These are phyloP conservation scores for Antheraea assamensis DNA, from an alignment of 2,888 invertebrate genomes.

Conservation along the genomic window DNA sequence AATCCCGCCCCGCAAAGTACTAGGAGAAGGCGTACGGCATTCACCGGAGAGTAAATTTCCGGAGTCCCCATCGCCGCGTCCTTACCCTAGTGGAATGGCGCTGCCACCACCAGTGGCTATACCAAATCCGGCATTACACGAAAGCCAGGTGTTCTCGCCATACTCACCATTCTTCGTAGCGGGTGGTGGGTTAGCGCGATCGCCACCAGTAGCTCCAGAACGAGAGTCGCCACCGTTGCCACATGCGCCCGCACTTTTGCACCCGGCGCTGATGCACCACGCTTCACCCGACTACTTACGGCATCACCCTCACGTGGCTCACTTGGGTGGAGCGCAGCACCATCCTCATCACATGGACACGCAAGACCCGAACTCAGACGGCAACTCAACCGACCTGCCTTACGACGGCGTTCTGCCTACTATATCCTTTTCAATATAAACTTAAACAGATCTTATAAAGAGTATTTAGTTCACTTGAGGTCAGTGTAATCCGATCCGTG, in stretches of 20 bases:
- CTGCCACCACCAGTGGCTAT: slow-evolving; percentile 98
- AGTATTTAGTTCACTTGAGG: slow-evolving; percentile 30
- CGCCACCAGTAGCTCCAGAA: slow-evolving; percentile 85
- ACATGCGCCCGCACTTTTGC: slow-evolving; percentile 92
- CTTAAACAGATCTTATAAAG: slow-evolving; percentile 27
- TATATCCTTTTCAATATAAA: slow-evolving; percentile 31
- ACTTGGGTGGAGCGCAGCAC: slow-evolving; percentile 88
- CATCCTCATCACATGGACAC: slow-evolving; percentile 92
- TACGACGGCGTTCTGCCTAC: slow-evolving; percentile 76
- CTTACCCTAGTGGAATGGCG: slow-evolving; percentile 92
- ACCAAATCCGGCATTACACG: slow-evolving; percentile 97
- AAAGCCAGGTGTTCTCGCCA: slow-evolving; percentile 96
- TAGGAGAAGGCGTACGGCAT: slow-evolving; percentile 90
- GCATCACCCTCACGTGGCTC: slow-evolving; percentile 87
- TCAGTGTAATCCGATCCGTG: slow-evolving; percentile 47
- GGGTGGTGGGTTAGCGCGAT: slow-evolving; percentile 76
- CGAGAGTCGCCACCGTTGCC: slow-evolving; percentile 93
- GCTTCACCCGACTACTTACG: slow-evolving; percentile 90
- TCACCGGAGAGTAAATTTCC: slow-evolving; percentile 83
- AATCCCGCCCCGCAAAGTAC: slow-evolving; percentile 92
- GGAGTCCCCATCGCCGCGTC: slow-evolving; percentile 88
- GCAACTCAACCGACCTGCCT: slow-evolving; percentile 94
- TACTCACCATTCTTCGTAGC: slow-evolving; percentile 94
- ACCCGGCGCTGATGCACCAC: slow-evolving; percentile 92
- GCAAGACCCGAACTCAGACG: slow-evolving; percentile 93